A percentile compares a stretch with the other conserved stretches of the same genome.
phyloP scores from a whole-genome alignment of 1,140 invertebrate genomes.

The Drosophila yakuba region DNA sequence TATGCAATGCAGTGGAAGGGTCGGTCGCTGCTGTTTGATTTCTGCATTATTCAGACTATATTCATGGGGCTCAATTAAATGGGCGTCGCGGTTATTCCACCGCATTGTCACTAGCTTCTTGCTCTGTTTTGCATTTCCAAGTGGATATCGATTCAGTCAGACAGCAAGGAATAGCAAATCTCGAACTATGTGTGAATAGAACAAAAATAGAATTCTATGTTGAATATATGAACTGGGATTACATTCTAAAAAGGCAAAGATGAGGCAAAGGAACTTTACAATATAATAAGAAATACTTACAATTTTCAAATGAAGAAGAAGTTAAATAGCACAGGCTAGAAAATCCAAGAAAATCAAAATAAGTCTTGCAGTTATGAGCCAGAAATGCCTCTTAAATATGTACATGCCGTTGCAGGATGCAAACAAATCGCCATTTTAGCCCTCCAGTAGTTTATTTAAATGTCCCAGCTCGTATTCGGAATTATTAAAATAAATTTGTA shows the following conservation, averaged over 20 bases:
- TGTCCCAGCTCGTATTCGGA: slow-evolving; percentile 31
- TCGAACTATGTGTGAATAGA: background rate
- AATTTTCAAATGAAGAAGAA: too few species aligned
- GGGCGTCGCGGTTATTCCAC: slow-evolving; percentile 25
- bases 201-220: background rate
- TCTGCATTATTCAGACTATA: slow-evolving; percentile 44
- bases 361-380: background rate
- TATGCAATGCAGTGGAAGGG: background rate
- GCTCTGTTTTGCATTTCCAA: slow-evolving; percentile 34
- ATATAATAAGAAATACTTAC: too few species aligned
- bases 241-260: too few species aligned
- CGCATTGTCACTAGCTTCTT: slow-evolving; percentile 42
- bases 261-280: too few species aligned
- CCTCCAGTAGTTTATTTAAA: slow-evolving; percentile 45
- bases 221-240: too few species aligned
- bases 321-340: too few species aligned
- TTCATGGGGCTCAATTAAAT: slow-evolving; percentile 40
- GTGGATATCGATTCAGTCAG: slow-evolving; percentile 34
- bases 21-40: slow-evolving; percentile 36
- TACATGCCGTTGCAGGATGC: too few species aligned
- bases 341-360: background rate
- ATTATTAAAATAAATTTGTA: slow-evolving; percentile 82
- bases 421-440: background rate
- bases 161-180: background rate
- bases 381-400: background rate